phyloP scores from a whole-genome alignment of 1,140 invertebrate species.

The Drosophila guanche region DNA sequence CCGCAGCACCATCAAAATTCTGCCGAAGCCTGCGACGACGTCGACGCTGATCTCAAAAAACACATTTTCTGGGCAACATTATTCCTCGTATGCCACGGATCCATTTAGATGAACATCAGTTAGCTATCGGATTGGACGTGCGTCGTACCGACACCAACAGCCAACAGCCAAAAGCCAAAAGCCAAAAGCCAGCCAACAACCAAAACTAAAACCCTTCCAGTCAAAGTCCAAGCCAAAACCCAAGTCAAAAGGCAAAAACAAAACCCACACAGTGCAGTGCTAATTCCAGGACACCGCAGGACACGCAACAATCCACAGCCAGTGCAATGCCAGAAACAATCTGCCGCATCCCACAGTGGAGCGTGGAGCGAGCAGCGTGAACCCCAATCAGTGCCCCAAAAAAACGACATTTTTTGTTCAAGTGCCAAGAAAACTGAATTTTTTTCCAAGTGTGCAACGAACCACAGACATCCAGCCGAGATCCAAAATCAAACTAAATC shows the following conservation, averaged over 20 bases:
- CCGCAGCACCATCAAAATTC: conserved; percentile 18
- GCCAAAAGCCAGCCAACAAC: conserved; percentile 10
- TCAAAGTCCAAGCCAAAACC: background rate
- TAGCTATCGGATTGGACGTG: conserved; percentile 83
- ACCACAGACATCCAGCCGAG: background rate
- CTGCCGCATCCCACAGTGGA: conserved; percentile 10
- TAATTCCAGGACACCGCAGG: background rate
- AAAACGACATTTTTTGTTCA: conserved; percentile 51
- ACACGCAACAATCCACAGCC: conserved; percentile 4
- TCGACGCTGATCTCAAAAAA: conserved; percentile 75
- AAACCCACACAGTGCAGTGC: background rate
- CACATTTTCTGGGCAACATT: conserved; percentile 79
- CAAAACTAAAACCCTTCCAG: conserved; percentile 1
- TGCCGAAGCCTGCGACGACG: conserved; percentile 22
- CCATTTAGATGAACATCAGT: conserved; percentile 84
- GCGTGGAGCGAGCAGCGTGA: conserved; percentile 28
- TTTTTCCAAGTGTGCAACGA: conserved; percentile 21
- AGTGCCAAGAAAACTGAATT: conserved; percentile 50
- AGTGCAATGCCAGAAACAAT: conserved; percentile 40
- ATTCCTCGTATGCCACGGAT: conserved; percentile 83
- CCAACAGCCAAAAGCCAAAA: conserved; percentile 20
- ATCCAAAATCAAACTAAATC: conserved; percentile 7
- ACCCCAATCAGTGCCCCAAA: background rate
- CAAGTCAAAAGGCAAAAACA: no score
- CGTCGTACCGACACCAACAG: conserved; percentile 30